Conservation (phyloP, 2,888 invertebrate genomes). For the Pyralis farinalis region DNA sequence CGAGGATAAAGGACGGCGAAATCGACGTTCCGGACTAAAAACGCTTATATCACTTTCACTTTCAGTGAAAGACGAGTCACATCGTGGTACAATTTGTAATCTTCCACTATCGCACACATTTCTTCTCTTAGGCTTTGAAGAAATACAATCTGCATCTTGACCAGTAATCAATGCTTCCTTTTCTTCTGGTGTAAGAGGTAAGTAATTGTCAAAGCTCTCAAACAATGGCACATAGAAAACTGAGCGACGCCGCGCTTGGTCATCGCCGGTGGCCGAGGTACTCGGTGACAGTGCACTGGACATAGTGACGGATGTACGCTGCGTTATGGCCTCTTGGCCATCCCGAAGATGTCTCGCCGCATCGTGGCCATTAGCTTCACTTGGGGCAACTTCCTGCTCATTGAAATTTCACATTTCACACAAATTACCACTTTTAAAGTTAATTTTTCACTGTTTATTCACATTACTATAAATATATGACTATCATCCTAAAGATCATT, state of each 20-base stretch:
- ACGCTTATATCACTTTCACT: conserved; percentile 70
- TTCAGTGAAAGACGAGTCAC: conserved; percentile 67
- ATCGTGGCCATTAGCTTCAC: conserved; percentile 59
- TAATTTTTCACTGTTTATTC: no score
- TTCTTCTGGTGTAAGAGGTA: conserved; percentile 74
- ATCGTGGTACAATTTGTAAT: conserved; percentile 48
- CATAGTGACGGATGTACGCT: conserved; percentile 70
- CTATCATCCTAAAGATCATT: no score
- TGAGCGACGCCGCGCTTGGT: conserved; percentile 83
- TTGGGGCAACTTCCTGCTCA: conserved; percentile 43
- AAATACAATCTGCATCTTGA: conserved; percentile 38
- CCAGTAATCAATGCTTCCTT: conserved; percentile 68
- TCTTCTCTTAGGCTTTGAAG: conserved; percentile 51
- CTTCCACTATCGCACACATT: conserved; percentile 47
- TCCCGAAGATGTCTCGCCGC: conserved; percentile 51
- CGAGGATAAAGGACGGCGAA: conserved; percentile 65
- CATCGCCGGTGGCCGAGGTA: conserved; percentile 61
- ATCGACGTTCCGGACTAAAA: conserved; percentile 59
- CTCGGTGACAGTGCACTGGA: conserved; percentile 58
- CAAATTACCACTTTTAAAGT: conserved; percentile 28
- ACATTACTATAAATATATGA: no score
- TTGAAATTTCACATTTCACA: conserved; percentile 51
- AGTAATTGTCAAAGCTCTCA: conserved; percentile 81
- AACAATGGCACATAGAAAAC: conserved; percentile 88
- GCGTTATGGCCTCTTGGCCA: conserved; percentile 53